Evolutionary conservation across 2,888 invertebrate species (phyloP), one percentile per base, ranked within the genome.

Genomic region (Plagodis dolabraria): DNA sequence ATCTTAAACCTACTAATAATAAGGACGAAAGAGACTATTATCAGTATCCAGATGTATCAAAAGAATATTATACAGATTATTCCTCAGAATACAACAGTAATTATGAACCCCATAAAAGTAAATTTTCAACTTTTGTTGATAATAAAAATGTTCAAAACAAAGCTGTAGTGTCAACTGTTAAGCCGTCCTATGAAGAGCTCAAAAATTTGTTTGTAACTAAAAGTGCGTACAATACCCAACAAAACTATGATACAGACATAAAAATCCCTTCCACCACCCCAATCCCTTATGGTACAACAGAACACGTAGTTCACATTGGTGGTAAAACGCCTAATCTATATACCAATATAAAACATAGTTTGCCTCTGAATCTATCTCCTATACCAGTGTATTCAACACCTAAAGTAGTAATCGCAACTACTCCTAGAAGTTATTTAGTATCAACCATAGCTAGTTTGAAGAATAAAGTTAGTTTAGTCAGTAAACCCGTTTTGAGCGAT

Each of bases 31-130:
- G 59, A 42, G 69, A 64, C 40, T 68, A 65, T 36, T 54, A 80
- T 40, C 78, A 80, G 42, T 85, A 87, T 50, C 57, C 77, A 12
- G 85, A 85, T 50, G 63, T 60, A n/a, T 82, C 85, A 0, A 87
- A 86, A 71, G 91, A 92, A 63, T 80, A 83, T 57, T 80, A 81
- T n/a, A 78, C 74, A 9, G 84, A 92, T 66, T 87, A 89, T 66
- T 85, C 85, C 0, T 64, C 77, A 47, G 89, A 88, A 69, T 81
- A 77, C 46, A 75, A 76, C 35, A 71, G 70, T 11, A 75, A 82
- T 10, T 83, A 85, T 11, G 74, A 74, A 49, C 86, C 87, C 0
- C 79, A 87, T 63, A 77, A 54, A 59, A 85, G 82, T 35, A 89
- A 90, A 75, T 90, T 73, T 56, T 40, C 40, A 40, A 12, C 61